Evolutionary conservation across 2,113 vertebrate species (phyloP), one percentile per base, ranked within the genome.

Genomic region (Riparia riparia): DNA sequence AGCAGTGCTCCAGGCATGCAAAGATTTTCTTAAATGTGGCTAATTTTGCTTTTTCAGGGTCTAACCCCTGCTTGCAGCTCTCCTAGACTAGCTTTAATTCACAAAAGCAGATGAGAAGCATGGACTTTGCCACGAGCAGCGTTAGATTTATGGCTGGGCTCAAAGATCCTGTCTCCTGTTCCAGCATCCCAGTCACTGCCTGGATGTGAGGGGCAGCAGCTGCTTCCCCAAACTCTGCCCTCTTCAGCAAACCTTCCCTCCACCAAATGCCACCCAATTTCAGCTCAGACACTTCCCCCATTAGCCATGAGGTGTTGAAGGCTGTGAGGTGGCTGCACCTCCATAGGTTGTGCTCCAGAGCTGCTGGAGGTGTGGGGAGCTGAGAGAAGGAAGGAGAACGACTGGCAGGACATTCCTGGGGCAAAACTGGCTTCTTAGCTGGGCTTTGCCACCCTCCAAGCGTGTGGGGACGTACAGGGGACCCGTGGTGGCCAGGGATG

Each of bases 381-480:
- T 24, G 41, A 22, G 54, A 54, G 87, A 3, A 87, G 45, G 64
- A 32, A 39, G 65, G 26, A 47, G 18, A 34, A 11, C 0, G 1
- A 15, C 19, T 53, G 12, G 15, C 6, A 14, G 41, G 47, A 17
- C 41, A 6, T 20, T 44, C 18, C 21, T n/a, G 16, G 15, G 49
- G 28, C 10, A 2, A 1, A 21, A 42, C 7, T 1, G 8, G 17
- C 17, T 86, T 37, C 16, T 39, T 14, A 63, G 57, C 54, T 1
- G 9, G 61, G 10, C 22, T 82, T 53, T 1, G 12, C 39, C 3
- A 0, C 29, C 29, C 19, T 89, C 18, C 0, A 0, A 0, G 2
- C 0, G 0, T 28, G 14, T 0, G 3, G 42, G 45, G 60, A 20
- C 17, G 29, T 8, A 0, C 2, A 20, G 22, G 54, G 78, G 41